Percentiles rank a stretch among this genome's conserved stretches.
Evolutionary conservation across 1,140 invertebrate species (phyloP).

Genomic region (Frieseomelitta varia): DNA sequence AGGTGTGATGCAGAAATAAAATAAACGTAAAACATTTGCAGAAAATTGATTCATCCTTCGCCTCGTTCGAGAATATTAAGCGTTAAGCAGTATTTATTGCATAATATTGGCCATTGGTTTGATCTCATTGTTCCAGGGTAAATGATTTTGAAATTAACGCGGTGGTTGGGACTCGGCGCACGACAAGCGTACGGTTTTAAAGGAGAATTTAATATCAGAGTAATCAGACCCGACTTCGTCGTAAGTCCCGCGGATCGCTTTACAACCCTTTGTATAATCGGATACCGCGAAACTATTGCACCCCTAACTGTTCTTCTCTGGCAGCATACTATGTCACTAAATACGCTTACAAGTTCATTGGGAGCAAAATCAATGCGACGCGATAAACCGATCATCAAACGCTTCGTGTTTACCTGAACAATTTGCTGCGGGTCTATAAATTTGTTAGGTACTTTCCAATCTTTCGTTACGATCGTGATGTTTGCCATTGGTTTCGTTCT

Average conservation of each 20-base stretch:
- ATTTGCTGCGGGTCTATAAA: background rate
- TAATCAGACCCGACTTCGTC: conserved; percentile 71
- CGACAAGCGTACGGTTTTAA: conserved; percentile 63
- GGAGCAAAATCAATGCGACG: conserved; percentile 37
- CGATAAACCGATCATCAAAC: background rate
- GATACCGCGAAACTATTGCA: conserved; percentile 72
- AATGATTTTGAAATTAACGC: conserved; percentile 21
- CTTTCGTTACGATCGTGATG: background rate
- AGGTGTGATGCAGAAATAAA: too few species aligned
- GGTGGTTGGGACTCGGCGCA: conserved; percentile 22
- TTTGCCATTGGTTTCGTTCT: too few species aligned
- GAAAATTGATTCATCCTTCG: too few species aligned
- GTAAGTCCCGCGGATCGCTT: conserved; percentile 66
- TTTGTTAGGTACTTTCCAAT: background rate
- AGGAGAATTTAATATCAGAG: conserved; percentile 75
- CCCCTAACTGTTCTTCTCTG: conserved; percentile 41
- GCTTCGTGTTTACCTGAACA: background rate
- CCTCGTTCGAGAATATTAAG: too few species aligned
- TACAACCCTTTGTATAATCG: conserved; percentile 73
- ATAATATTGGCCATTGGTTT: background rate
- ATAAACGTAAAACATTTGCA: too few species aligned
- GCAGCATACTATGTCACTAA: conserved; percentile 9
- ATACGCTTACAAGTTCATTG: conserved; percentile 12
- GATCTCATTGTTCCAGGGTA: background rate
- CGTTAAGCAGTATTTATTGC: background rate